Evolutionary conservation across 2,113 vertebrate species (phyloP).

Genomic region (Gulo gulo): DNA sequence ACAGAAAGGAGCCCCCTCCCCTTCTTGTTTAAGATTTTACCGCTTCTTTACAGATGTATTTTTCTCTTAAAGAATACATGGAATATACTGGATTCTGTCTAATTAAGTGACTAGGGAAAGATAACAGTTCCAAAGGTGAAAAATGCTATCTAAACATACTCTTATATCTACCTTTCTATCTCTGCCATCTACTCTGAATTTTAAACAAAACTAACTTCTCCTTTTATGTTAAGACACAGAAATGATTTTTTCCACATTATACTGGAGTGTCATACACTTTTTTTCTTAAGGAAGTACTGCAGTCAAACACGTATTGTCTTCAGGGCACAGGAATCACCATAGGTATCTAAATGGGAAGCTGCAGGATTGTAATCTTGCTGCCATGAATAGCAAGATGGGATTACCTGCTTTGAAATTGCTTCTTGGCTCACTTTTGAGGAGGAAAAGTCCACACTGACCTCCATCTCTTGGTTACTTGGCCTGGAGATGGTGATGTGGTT

Average conservation of each 20-base stretch:
- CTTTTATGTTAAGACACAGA: conserved; percentile 16
- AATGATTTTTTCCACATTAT: conserved; percentile 26
- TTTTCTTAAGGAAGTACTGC: conserved; percentile 28
- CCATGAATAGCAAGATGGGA: neutral
- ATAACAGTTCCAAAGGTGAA: neutral
- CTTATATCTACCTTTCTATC: neutral
- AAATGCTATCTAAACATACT: neutral
- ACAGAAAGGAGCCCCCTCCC: neutral
- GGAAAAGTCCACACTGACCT: neutral
- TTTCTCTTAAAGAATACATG: neutral
- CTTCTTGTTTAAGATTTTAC: conserved; percentile 21
- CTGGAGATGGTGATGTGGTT: neutral
- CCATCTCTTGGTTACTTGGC: neutral
- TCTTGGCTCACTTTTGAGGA: neutral
- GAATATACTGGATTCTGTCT: neutral
- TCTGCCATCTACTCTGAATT: neutral
- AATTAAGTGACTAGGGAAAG: conserved; percentile 9
- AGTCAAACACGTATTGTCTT: neutral
- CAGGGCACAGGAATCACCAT: conserved; percentile 4
- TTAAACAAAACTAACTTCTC: conserved; percentile 42
- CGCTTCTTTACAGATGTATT: neutral
- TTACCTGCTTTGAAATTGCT: neutral
- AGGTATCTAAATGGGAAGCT: neutral
- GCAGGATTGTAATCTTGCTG: neutral
- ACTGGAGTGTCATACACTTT: conserved; percentile 20